Base-by-base conservation (phyloP, 2,888 invertebrate genomes). In the Caenorhabditis virilis region DNA sequence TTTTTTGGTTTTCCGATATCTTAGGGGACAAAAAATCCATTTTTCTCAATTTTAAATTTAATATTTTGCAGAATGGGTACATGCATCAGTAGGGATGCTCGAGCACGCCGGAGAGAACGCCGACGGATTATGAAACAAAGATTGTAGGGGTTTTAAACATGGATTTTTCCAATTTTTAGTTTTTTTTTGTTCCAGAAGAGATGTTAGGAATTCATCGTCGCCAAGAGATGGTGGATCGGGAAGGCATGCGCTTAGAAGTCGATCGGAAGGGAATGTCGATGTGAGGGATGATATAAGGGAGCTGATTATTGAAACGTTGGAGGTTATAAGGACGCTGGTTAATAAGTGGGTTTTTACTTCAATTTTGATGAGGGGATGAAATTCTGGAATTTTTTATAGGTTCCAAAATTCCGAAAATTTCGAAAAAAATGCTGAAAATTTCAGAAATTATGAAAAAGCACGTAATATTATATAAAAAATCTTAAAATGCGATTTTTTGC, bases 281-380 rank as follows among this genome's bases (percentile, higher is more conserved):
- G 39, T 65, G 15, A 7, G 56, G 4, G 56, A 52, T 15, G 72
- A 75, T 43, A 60, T 76, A 9, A 23, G 91, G 82, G 87, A 88
- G 64, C 87, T 93, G 47, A 90, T 93, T 20, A 85, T 91, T 50
- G 91, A 93, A 83, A 91, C 91, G 16, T 85, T 93, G 25, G 88
- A 88, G 51, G 88, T 91, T 35, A 91, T 93, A 66, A 89, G 91
- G 57, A 89, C 90, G 4, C 88, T 92, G 61, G 91, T 92, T 57
- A 91, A 92, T 85, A 91, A 91, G 90, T 91, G 86, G 86, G 89
- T 61, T 26, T 25, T 48, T 36, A 11, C 18, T 13, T 18, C 2
- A 6, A 46, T n/a, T n/a, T n/a, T n/a, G n/a, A n/a, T n/a, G n/a
- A n/a, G n/a, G n/a, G n/a, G n/a, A n/a, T n/a, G n/a, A n/a, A n/a